A percentile compares a stretch with the other conserved stretches of the same genome.
These are phyloP conservation scores for Mustelus asterias DNA, from an alignment of 2,113 vertebrate genomes.

Conservation along the genomic window DNA sequence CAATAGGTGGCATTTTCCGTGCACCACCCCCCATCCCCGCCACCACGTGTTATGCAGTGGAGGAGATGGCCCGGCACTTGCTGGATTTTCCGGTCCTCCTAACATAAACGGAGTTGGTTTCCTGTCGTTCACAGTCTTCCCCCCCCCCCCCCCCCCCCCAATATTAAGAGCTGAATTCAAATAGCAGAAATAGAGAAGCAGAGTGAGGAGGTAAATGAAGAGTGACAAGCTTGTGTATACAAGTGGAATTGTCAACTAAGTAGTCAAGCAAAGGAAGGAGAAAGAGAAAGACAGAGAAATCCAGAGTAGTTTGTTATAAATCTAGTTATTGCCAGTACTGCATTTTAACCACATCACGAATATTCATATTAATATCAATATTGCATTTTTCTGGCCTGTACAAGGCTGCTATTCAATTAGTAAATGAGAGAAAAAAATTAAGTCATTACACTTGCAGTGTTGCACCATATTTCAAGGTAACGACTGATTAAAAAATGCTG, in stretches of 20 bases:
- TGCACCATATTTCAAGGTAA: neutral
- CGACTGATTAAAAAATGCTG: neutral
- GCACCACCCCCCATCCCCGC: too few species aligned
- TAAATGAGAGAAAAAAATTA: neutral
- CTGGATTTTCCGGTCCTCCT: too few species aligned
- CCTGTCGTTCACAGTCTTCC: too few species aligned
- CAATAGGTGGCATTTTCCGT: neutral
- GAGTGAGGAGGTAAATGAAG: neutral
- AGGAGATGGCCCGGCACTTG: too few species aligned
- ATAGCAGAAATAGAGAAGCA: neutral
- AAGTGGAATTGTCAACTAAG: neutral
- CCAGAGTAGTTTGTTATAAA: neutral
- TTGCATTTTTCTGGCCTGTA: neutral
- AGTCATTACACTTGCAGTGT: neutral
- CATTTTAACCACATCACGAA: neutral
- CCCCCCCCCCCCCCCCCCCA: too few species aligned
- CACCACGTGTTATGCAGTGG: too few species aligned
- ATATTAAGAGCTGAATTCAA: neutral
- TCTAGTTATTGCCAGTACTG: neutral
- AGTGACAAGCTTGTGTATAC: neutral
- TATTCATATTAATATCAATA: neutral
- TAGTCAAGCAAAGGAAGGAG: neutral
- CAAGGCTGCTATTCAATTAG: neutral
- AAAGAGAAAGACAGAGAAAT: neutral
- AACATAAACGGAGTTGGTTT: too few species aligned